Conservation (phyloP, 2,113 vertebrate genomes). For the Brachyhypopomus gauderio region DNA sequence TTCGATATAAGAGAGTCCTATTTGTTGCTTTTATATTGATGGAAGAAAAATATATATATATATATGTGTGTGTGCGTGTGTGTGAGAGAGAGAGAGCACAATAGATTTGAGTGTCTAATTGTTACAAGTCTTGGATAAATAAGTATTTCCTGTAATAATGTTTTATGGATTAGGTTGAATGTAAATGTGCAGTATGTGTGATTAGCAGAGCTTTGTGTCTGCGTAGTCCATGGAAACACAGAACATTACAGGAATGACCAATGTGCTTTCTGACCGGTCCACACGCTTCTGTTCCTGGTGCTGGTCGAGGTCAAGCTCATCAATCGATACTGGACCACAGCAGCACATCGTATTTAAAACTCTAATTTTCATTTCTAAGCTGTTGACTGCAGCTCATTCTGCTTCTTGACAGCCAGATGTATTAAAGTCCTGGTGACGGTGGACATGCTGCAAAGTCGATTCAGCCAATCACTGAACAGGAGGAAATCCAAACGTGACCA, state of each 20-base stretch:
- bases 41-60: slow-evolving; percentile 23
- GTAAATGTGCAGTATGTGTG: background rate
- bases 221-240: slow-evolving; percentile 19
- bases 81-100: no score
- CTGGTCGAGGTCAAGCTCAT: background rate
- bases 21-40: background rate
- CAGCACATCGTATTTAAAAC: background rate
- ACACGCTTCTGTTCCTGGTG: slow-evolving; percentile 24
- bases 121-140: slow-evolving; percentile 6
- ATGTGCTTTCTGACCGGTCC: slow-evolving; percentile 44
- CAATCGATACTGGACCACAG: no score
- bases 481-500: background rate
- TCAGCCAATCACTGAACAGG: background rate
- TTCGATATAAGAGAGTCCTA: background rate
- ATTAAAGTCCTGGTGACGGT: background rate
- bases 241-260: slow-evolving; percentile 14
- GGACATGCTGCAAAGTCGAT: background rate
- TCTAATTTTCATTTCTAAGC: background rate
- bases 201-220: background rate
- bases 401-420: slow-evolving; percentile 24
- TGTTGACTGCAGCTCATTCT: background rate
- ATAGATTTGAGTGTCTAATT: slow-evolving; percentile 13
- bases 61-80: background rate
- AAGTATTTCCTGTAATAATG: slow-evolving; percentile 9
- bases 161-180: slow-evolving; percentile 25